These are phyloP conservation scores for Vollenhovia emeryi DNA, from an alignment of 1,140 invertebrate species.

Conservation along the genomic window DNA sequence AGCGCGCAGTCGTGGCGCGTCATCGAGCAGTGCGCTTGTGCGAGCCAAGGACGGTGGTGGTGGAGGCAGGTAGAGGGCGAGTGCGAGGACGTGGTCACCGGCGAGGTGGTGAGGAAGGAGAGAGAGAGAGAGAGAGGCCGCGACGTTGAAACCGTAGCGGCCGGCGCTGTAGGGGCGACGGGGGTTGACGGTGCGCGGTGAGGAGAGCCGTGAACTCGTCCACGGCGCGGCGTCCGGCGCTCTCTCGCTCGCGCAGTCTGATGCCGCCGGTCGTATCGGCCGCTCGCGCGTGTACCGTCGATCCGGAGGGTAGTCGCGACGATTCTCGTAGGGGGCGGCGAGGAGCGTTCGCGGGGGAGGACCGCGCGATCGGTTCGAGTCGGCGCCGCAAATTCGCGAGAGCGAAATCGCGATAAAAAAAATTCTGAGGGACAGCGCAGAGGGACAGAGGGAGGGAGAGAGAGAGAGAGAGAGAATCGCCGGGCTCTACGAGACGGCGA, in stretches of 20 bases:
- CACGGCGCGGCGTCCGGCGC: slow-evolving; percentile 41
- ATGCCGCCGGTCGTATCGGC: slow-evolving; percentile 83
- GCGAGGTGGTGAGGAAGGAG: background rate
- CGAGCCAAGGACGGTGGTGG: slow-evolving; percentile 7
- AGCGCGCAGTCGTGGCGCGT: background rate
- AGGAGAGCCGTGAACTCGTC: slow-evolving; percentile 50
- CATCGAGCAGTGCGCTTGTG: slow-evolving; percentile 47
- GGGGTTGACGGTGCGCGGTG: background rate
- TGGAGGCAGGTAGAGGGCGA: slow-evolving; percentile 22
- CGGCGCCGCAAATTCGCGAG: background rate
- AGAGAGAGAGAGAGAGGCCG: background rate
- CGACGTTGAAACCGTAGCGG: background rate
- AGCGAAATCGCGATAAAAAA: no score
- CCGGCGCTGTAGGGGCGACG: background rate
- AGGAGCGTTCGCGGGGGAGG: background rate
- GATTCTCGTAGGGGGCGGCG: background rate
- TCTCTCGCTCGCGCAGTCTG: slow-evolving; percentile 78
- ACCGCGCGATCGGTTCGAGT: background rate
- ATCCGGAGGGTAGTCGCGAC: slow-evolving; percentile 6
- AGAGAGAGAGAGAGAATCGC: background rate
- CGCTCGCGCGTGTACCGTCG: slow-evolving; percentile 34
- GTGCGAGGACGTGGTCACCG: slow-evolving; percentile 30
- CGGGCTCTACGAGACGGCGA: background rate
- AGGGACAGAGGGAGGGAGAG: no score
- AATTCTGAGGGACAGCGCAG: no score